Evolutionary conservation across 2,888 invertebrate genomes (phyloP), one percentile per base, ranked within the genome.

Genomic region (Lymantria monacha): DNA sequence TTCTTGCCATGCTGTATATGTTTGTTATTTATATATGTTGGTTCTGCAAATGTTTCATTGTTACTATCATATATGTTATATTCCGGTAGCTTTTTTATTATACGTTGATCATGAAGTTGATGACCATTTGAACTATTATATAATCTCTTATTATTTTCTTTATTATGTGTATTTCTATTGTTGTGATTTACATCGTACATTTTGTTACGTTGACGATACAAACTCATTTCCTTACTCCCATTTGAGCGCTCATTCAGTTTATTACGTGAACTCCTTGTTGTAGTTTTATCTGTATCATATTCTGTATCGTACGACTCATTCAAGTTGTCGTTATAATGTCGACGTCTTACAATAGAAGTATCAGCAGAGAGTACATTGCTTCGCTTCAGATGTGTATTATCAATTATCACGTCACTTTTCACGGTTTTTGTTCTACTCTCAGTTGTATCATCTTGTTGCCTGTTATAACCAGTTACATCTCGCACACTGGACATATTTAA

Each of bases 401-500:
- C 68, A 30, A 54, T 79, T 74, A 45, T 74, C 5, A 76, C 45
- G 42, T 78, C 78, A 3, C 63, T 67, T 30, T 67, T 61, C 10
- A 56, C 49, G 7, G 66, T 52, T 10, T n/a, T 10, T 46, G 42
- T 42, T 15, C 41, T n/a, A 3, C n/a, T 30, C 36, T 45, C 36
- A 36, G 36, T 11, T 36, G 36, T 11, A 11, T 2, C 7, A n/a
- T 38, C 12, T n/a, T 12, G 7, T 12, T 38, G 38, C 38, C 11
- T n/a, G 2, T 12, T 12, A 1, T n/a, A 7, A 38, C 7, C 11
- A n/a, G 12, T n/a, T n/a, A n/a, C n/a, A n/a, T n/a, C 38, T n/a
- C 38, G 12, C 1, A 12, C 1, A 1, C 7, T n/a, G n/a, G 3
- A 10, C 11, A 7, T 38, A 12, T 38, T n/a, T 12, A 12, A n/a